Percentiles rank a stretch among this genome's conserved stretches.
These are phyloP conservation scores for Sitodiplosis mosellana DNA, from an alignment of 1,140 invertebrate genomes.

Conservation along the genomic window DNA sequence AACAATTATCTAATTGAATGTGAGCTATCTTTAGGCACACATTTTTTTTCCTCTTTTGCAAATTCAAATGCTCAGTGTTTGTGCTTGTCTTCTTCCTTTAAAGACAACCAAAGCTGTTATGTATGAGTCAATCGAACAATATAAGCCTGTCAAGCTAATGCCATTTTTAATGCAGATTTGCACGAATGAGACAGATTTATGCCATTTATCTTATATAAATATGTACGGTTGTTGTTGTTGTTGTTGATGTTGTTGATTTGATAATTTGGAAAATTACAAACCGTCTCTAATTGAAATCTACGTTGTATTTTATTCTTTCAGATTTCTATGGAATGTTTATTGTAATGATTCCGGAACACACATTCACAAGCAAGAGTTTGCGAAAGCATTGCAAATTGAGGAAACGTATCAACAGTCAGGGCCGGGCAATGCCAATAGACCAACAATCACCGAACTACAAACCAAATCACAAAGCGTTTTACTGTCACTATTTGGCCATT, in stretches of 20 bases:
- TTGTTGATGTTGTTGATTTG: neutral
- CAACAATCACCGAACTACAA: neutral
- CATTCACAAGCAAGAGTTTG: conserved; percentile 57
- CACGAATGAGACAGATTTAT: too few relatives aligned
- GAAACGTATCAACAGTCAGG: conserved; percentile 10
- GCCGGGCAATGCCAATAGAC: neutral
- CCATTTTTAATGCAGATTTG: too few relatives aligned
- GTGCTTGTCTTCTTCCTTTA: neutral
- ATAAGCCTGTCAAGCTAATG: too few relatives aligned
- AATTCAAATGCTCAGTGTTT: neutral
- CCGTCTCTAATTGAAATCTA: neutral
- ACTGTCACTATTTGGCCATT: conserved; percentile 18
- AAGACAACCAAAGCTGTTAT: neutral
- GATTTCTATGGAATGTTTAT: conserved; percentile 73
- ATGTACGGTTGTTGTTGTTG: neutral
- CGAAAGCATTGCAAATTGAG: conserved; percentile 41
- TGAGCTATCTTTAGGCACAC: neutral
- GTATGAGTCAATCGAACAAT: neutral
- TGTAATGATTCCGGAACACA: conserved; percentile 58
- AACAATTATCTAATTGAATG: too few relatives aligned
- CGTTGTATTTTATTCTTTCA: conserved; percentile 23
- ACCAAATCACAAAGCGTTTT: conserved; percentile 9
- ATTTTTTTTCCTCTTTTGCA: neutral
- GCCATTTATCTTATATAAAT: neutral
- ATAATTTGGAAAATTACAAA: neutral